Conservation (phyloP, 2,888 invertebrate species). For the Ashinkailepas kermadecensis region DNA sequence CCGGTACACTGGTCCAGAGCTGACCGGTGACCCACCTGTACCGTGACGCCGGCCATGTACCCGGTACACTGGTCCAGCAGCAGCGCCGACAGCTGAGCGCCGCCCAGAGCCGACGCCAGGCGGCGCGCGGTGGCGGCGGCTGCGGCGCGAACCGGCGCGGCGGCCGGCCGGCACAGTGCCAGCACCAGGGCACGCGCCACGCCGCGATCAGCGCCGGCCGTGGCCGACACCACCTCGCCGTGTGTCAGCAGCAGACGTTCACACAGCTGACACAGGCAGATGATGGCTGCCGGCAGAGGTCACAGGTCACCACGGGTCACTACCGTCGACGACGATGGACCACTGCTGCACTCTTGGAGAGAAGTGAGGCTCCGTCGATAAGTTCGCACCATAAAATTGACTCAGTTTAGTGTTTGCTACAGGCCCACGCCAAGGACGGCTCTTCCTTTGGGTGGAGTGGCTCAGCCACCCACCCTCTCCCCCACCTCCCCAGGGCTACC, state of each 20-base stretch:
- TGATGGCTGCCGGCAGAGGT: not conserved
- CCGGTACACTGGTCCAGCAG: not conserved
- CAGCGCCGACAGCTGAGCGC: constrained; percentile 27
- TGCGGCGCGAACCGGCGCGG: constrained; percentile 24
- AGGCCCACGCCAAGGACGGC: no score
- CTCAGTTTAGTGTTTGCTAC: no score
- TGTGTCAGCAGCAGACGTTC: constrained; percentile 15
- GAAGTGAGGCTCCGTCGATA: no score
- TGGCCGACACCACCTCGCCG: not conserved
- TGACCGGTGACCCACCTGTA: constrained; percentile 1
- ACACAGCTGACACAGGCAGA: constrained; percentile 14
- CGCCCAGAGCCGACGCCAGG: constrained; percentile 27
- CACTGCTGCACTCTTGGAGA: no score
- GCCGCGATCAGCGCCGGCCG: not conserved
- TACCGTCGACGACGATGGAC: no score
- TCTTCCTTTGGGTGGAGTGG: no score
- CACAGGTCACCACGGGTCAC: not conserved
- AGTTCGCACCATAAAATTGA: no score
- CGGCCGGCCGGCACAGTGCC: not conserved
- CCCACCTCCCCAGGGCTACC: no score
- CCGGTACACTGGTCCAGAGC: no score
- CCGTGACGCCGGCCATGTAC: not conserved
- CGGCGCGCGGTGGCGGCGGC: constrained; percentile 29
- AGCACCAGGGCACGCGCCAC: constrained; percentile 9
- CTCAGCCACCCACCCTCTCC: no score